Evolutionary conservation across 2,888 invertebrate genomes (phyloP).

Genomic region (Calameuta idolon): DNA sequence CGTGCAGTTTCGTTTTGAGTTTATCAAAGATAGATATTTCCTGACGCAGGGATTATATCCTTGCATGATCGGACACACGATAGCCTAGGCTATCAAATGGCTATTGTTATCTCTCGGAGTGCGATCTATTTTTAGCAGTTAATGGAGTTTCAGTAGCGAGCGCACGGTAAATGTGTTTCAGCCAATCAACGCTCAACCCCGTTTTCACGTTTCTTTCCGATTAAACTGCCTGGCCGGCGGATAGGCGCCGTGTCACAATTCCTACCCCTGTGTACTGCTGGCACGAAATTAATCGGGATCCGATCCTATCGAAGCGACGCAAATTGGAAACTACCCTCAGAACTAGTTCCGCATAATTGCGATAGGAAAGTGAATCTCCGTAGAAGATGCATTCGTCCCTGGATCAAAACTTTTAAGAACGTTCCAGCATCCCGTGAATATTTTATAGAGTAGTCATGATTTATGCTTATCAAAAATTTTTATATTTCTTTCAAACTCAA

Average conservation of each 20-base stretch:
- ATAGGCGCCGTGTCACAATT: slow-evolving; percentile 42
- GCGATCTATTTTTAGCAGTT: slow-evolving; percentile 51
- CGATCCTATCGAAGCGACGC: slow-evolving; percentile 51
- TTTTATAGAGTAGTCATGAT: neutral
- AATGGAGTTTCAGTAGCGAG: slow-evolving; percentile 47
- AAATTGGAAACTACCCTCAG: slow-evolving; percentile 61
- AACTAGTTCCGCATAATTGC: slow-evolving; percentile 61
- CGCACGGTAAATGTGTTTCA: slow-evolving; percentile 43
- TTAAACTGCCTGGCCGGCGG: slow-evolving; percentile 38
- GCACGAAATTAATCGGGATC: slow-evolving; percentile 59
- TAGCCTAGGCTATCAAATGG: slow-evolving; percentile 36
- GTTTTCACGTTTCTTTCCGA: slow-evolving; percentile 50
- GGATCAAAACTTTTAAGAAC: neutral
- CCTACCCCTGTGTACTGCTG: slow-evolving; percentile 29
- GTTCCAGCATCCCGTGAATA: neutral
- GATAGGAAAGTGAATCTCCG: slow-evolving; percentile 53
- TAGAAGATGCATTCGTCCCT: neutral
- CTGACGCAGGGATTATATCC: slow-evolving; percentile 33
- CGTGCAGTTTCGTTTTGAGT: slow-evolving; percentile 27
- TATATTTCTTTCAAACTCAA: neutral
- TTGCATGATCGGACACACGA: slow-evolving; percentile 33
- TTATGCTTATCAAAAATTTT: neutral
- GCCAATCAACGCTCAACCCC: slow-evolving; percentile 36
- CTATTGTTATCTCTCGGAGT: slow-evolving; percentile 42
- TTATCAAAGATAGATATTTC: slow-evolving; percentile 31